These are phyloP conservation scores for Xenopus petersii DNA, from an alignment of 2,797 vertebrate genomes.

Conservation along the genomic window DNA sequence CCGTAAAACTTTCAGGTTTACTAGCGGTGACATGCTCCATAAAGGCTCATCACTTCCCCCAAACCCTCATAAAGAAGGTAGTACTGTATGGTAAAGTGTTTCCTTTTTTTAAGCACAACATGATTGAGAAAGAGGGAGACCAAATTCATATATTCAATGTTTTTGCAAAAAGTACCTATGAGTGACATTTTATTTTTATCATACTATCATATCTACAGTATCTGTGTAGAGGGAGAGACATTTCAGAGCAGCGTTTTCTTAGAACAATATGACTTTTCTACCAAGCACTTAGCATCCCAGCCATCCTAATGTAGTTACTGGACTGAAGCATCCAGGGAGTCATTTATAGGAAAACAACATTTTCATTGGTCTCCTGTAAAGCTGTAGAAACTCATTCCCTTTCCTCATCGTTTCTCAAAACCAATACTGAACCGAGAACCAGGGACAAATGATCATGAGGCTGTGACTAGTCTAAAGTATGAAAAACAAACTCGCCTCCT, in stretches of 20 bases:
- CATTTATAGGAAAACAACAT: constrained; percentile 29
- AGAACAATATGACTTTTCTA: constrained; percentile 33
- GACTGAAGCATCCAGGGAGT: constrained; percentile 33
- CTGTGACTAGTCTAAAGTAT: background rate
- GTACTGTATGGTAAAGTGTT: no score
- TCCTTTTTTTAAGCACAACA: no score
- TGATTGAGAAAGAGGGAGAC: no score
- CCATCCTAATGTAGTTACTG: constrained; percentile 39
- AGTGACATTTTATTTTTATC: no score
- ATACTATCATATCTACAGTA: no score
- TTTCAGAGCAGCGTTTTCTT: constrained; percentile 16
- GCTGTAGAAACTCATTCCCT: constrained; percentile 7
- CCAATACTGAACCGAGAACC: background rate
- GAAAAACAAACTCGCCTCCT: constrained; percentile 18
- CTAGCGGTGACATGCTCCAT: no score
- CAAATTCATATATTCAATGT: no score
- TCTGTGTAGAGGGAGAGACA: constrained; percentile 1
- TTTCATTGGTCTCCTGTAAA: background rate
- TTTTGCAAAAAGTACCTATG: no score
- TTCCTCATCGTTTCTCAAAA: constrained; percentile 13
- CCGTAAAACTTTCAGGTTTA: no score
- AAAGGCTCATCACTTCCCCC: no score
- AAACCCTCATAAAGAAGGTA: no score
- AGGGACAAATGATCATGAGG: constrained; percentile 28
- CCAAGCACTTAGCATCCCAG: constrained; percentile 39